Evolutionary conservation across 2,113 vertebrate genomes (phyloP), one percentile per base, ranked within the genome.

Genomic region (Rhea pennata): DNA sequence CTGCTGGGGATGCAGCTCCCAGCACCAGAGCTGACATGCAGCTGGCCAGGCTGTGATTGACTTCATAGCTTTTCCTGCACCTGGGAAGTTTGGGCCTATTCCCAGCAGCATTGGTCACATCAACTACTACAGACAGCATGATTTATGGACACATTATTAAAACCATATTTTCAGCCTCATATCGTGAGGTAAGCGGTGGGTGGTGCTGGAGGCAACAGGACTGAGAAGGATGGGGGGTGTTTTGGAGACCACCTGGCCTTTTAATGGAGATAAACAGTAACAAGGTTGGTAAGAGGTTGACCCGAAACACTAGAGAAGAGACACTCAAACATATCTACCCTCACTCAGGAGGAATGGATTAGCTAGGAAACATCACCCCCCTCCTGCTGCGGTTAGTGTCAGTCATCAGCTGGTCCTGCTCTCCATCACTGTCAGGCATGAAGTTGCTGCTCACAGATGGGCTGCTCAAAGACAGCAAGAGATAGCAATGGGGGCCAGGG

Each of bases 1-100:
- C 36, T 81, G 59, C 62, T 2, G 1, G 31, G 23, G 29, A 70
- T 31, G 53, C 13, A 5, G 0, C 40, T 26, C 0, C 0, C 2
- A 0, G 58, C 54, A 53, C 26, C 58, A n/a, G 87, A 14, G 11
- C 58, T 53, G 54, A 31, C 11, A 17, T 19, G 42, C 31, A 17
- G 17, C 42, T 39, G 33, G 44, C 59, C 75, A 39, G 21, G 17
- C 8, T 64, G 51, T 40, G 40, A 44, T 19, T 71, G 64, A 23
- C 31, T 53, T n/a, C 8, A 22, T 26, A 44, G 76, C 13, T 27
- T 89, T 59, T 59, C 31, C 61, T 44, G 33, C 61, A 65, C 50
- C 66, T 83, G 82, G 77, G 73, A 87, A 65, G 77, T 70, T 67
- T 84, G 79, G 39, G 84, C 13, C 33, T 72, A 5, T 87, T 95